These are phyloP conservation scores for Sciurus vulgaris DNA, from an alignment of 2,797 vertebrate genomes.

Conservation along the genomic window DNA sequence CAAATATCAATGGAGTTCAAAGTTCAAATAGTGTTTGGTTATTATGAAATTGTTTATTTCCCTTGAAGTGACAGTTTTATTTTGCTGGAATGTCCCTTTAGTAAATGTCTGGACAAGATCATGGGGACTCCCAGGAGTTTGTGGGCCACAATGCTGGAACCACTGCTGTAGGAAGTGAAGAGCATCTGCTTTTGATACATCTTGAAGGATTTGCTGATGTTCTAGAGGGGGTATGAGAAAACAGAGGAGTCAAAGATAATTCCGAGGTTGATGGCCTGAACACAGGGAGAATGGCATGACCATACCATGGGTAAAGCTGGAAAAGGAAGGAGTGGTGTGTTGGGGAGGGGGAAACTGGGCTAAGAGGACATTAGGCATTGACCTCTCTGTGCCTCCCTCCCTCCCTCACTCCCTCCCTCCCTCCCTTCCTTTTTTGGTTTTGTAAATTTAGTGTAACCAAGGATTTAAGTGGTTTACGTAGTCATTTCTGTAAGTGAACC, in stretches of 20 bases:
- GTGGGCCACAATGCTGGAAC: neutral
- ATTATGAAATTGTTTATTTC: neutral
- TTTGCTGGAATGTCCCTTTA: neutral
- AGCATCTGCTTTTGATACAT: neutral
- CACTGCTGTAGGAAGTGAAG: neutral
- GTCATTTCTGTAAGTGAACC: neutral
- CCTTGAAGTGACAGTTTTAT: neutral
- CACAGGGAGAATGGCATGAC: neutral
- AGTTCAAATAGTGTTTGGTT: neutral
- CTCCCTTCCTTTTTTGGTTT: neutral
- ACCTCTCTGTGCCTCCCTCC: neutral
- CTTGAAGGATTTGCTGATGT: neutral
- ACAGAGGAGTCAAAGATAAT: neutral
- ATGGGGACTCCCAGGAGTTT: neutral
- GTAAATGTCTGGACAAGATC: neutral
- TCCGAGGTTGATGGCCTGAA: neutral
- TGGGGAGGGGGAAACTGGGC: neutral
- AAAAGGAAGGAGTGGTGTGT: neutral
- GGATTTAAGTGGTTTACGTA: neutral
- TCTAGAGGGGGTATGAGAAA: neutral
- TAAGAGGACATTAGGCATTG: neutral
- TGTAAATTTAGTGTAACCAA: neutral
- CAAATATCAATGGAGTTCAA: neutral
- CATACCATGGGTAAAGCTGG: neutral
- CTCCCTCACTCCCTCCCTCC: neutral